Evolutionary conservation across 2,113 vertebrate species (phyloP).

Genomic region (Ciconia stormi): DNA sequence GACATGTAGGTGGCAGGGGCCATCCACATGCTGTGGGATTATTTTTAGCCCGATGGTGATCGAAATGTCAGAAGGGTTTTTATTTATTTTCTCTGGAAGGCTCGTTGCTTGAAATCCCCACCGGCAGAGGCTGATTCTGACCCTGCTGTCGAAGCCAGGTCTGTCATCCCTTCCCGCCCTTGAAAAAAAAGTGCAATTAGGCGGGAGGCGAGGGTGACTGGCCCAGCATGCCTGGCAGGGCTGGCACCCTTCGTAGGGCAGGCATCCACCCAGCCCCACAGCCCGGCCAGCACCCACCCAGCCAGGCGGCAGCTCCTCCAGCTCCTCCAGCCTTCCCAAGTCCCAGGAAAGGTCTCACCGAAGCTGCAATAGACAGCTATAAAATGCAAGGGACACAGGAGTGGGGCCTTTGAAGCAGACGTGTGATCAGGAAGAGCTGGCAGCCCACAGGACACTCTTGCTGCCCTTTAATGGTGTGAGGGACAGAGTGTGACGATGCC

Average conservation of each 20-base stretch:
- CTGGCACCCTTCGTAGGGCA: not conserved
- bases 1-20: not conserved
- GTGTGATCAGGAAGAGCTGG: not conserved
- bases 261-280: not conserved
- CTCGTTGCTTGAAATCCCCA: not conserved
- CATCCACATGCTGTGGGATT: not conserved
- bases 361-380: not conserved
- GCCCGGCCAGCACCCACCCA: accelerated
- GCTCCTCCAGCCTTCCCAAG: not conserved
- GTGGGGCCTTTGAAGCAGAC: not conserved
- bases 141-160: not conserved
- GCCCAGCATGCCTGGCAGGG: not conserved
- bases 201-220: not conserved
- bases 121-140: not conserved
- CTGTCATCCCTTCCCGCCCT: not conserved
- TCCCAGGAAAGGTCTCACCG: not conserved
- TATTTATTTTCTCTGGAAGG: not conserved
- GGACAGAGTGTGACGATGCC: accelerated
- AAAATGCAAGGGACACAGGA: not conserved
- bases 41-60: not conserved
- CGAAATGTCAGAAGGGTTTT: not conserved
- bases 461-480: not conserved
- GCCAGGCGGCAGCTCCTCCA: not conserved
- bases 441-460: accelerated
- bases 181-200: not conserved